Base-by-base conservation (phyloP, 2,113 vertebrate species). In the Condylura cristata region DNA sequence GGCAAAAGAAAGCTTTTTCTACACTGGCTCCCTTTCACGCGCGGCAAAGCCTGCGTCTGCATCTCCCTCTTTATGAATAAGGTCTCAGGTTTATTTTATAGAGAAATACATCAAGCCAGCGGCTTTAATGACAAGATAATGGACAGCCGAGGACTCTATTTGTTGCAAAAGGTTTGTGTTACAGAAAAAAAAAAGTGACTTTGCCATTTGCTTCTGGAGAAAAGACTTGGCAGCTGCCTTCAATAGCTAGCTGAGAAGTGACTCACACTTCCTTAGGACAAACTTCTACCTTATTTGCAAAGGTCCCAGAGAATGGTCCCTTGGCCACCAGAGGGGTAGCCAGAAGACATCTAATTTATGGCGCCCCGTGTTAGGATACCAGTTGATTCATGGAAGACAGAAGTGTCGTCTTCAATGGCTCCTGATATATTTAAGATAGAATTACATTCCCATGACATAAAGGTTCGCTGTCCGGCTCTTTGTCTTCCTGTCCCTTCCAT, bases 111-210 rank as follows among this genome's bases (percentile, higher is more conserved):
- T 86, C 86, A 39, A 95, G 84, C 85, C 93, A 78, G 85, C 37
- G 96, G 81, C 78, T 97, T 96, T 94, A 84, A 95, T 89, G 97
- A 97, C 96, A 91, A 96, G 96, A 95, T 96, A 95, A 92, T 94
- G 66, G 79, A 85, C 71, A 81, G 80, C 60, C 83, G 66, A 85
- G 41, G 76, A 79, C 85, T 82, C 94, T 95, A 61, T 96, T 91
- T 91, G 91, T 79, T 8, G 94, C 58, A 46, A 91, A 92, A 68
- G 91, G 71, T 63, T 94, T 90, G 91, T 65, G 93, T 96, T 94
- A 95, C 90, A 74, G 92, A 97, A 97, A 93, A 98, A 93, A 98
- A 98, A 98, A 93, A 87, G 92, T 8, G 30, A 78, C 76, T 97
- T 92, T 41, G 86, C 56, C 88, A 63, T 93, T 96, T 96, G 92